Conservation (phyloP, 2,113 vertebrate genomes). For the Chitala chitala region DNA sequence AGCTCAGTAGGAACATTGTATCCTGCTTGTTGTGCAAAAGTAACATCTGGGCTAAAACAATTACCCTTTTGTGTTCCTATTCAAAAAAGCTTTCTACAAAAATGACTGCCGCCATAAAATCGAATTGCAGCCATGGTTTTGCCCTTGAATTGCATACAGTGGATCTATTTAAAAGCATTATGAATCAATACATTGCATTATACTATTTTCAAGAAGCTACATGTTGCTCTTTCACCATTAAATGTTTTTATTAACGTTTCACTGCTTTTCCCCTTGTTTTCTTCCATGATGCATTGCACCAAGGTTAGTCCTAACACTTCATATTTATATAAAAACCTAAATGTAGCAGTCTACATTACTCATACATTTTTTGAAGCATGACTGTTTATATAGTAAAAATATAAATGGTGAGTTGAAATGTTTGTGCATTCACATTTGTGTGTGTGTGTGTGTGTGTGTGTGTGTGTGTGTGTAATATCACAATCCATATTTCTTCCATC, state of each 20-base stretch:
- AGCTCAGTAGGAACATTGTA: constrained; percentile 96
- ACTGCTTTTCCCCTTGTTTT: background rate
- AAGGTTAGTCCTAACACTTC: no score
- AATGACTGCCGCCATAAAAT: constrained; percentile 49
- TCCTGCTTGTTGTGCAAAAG: constrained; percentile 91
- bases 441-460: no score
- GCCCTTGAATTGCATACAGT: constrained; percentile 86
- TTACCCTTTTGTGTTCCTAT: constrained; percentile 91
- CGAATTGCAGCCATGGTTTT: constrained; percentile 58
- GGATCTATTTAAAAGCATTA: constrained; percentile 73
- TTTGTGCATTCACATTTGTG: no score
- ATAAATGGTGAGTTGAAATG: background rate
- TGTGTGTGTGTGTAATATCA: background rate
- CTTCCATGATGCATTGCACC: background rate
- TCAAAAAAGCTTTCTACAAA: constrained; percentile 53
- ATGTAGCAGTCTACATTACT: no score
- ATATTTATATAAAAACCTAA: background rate
- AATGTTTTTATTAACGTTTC: constrained; percentile 12
- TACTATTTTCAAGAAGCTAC: constrained; percentile 64
- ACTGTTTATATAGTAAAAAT: background rate
- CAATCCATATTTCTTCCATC: constrained; percentile 57
- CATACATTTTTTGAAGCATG: background rate
- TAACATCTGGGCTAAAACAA: constrained; percentile 99
- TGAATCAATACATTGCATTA: constrained; percentile 73
- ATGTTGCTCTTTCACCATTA: constrained; percentile 49